These are phyloP conservation scores for Cyanistes caeruleus DNA, from an alignment of 2,113 vertebrate genomes.

Conservation along the genomic window DNA sequence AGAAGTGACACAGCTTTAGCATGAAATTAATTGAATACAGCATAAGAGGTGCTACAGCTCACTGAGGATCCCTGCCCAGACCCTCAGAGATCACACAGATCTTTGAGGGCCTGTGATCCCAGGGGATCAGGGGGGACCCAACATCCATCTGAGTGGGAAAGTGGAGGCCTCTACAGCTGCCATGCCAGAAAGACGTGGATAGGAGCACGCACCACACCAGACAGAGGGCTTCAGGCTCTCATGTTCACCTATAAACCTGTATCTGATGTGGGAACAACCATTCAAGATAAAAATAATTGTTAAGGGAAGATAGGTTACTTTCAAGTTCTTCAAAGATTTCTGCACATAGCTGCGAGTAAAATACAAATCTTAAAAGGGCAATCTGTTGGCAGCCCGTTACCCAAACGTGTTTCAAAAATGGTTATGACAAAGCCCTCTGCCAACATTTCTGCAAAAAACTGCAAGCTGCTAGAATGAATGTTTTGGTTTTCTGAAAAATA, in stretches of 20 bases:
- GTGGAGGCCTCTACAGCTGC: neutral
- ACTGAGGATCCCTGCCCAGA: neutral
- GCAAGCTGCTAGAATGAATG: neutral
- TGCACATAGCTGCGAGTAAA: neutral
- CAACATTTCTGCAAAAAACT: neutral
- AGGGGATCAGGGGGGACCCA: neutral
- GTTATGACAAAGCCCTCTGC: neutral
- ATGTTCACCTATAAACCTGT: neutral
- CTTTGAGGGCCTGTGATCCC: neutral
- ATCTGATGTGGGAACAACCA: constrained; percentile 47
- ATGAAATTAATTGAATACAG: neutral
- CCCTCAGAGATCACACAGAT: neutral
- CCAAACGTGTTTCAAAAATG: neutral
- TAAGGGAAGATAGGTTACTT: constrained; percentile 40
- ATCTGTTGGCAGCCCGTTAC: neutral
- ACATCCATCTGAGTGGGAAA: neutral
- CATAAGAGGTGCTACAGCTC: neutral
- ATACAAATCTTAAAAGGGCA: constrained; percentile 1
- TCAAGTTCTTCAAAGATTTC: constrained; percentile 47
- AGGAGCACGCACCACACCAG: neutral
- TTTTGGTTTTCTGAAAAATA: neutral
- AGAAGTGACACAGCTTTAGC: neutral
- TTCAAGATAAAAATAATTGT: constrained; percentile 20
- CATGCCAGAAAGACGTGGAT: fast-evolving
- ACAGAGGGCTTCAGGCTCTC: neutral